Evolutionary conservation across 2,797 vertebrate genomes (phyloP), one percentile per base, ranked within the genome.

Genomic region (Pangasius krempfi): DNA sequence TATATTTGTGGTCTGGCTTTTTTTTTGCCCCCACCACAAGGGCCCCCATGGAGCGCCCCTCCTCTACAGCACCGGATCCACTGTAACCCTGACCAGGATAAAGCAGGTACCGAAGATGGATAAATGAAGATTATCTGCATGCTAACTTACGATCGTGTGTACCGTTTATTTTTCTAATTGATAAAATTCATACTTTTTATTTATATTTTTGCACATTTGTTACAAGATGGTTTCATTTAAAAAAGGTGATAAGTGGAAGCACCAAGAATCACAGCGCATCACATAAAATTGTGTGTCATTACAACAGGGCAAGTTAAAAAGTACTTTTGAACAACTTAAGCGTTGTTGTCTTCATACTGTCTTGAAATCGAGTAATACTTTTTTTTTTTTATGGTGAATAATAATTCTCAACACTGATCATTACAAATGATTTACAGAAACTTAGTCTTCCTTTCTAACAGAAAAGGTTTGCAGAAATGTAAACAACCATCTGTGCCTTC

Each of bases 131-230:
- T 68, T 44, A 78, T 79, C 33, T 66, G 44, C n/a, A 79, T 56
- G 27, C 8, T 25, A 58, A 58, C 27, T 13, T 80, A n/a, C 0
- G 3, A 56, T 54, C 33, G 44, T 13, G 14, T 20, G n/a, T 40
- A 68, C 9, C 20, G 1, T 84, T 84, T 68, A 40, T 66, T 84
- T 44, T 73, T 44, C n/a, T n/a, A 20, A 2, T 56, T 0, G 30
- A 64, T 14, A 76, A 58, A 87, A 54, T 37, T n/a, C 25, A 78
- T 27, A 47, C 5, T 76, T 60, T 22, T 58, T 30, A 79, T 33
- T 58, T 25, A 82, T 10, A 58, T 80, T 60, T 82, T 18, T 78
- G n/a, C 3, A 64, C 20, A 84, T 62, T 62, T 88, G 33, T 62
- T 14, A 54, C 12, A 54, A 84, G 25, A 83, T n/a, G 4, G 30